Conservation (phyloP, 1,140 invertebrate species). For the Megalonaias nervosa region DNA sequence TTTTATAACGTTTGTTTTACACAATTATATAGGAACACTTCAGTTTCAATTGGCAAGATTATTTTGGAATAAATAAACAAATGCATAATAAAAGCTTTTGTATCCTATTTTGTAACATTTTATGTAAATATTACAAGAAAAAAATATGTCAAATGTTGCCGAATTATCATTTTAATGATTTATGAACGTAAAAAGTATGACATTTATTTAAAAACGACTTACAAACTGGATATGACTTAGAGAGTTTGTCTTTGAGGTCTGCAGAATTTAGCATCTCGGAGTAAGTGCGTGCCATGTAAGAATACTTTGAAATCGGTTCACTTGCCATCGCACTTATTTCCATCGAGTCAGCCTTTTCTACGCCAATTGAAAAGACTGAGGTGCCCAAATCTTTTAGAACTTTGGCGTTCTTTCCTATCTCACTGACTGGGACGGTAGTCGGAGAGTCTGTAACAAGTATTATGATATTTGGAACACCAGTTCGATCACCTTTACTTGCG, state of each 20-base stretch:
- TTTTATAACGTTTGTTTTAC: too few relatives aligned
- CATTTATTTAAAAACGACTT: conserved; percentile 7
- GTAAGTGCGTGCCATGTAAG: conserved; percentile 11
- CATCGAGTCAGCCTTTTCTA: conserved; percentile 7
- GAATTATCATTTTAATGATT: too few relatives aligned
- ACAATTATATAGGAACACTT: too few relatives aligned
- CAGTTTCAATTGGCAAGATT: too few relatives aligned
- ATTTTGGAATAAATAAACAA: too few relatives aligned
- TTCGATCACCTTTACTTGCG: conserved; percentile 44
- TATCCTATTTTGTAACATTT: too few relatives aligned
- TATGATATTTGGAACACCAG: conserved; percentile 48
- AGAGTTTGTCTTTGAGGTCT: conserved; percentile 10
- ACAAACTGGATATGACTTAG: conserved; percentile 18
- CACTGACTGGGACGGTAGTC: conserved; percentile 11
- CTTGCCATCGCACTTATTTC: conserved; percentile 21
- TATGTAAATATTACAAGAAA: too few relatives aligned
- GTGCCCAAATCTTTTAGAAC: neutral
- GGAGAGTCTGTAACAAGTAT: conserved; percentile 57
- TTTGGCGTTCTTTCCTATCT: neutral
- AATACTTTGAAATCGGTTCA: neutral
- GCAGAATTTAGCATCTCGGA: conserved; percentile 5
- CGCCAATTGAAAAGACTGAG: conserved; percentile 17
- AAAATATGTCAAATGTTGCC: too few relatives aligned
- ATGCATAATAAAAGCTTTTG: too few relatives aligned
- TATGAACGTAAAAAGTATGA: too few relatives aligned